These are phyloP conservation scores for Pterostichus madidus DNA, from an alignment of 2,888 invertebrate species.

Conservation along the genomic window DNA sequence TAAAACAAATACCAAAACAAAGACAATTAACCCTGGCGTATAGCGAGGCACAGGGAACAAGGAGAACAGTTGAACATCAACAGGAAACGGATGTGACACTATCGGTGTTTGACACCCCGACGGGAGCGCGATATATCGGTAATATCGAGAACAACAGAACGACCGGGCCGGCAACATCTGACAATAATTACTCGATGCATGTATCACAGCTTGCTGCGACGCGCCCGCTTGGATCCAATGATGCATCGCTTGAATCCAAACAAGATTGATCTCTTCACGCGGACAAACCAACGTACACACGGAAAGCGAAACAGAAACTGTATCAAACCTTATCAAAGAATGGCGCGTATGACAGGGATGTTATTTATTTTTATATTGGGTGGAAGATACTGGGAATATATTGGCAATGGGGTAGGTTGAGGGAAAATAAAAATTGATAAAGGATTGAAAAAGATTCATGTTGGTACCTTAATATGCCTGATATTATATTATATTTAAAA, in stretches of 20 bases:
- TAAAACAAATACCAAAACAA: slow-evolving; percentile 32
- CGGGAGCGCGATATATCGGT: slow-evolving; percentile 60
- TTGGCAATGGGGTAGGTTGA: neutral
- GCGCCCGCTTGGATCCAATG: slow-evolving; percentile 46
- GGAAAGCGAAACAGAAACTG: slow-evolving; percentile 10
- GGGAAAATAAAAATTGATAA: neutral
- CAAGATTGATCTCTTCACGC: slow-evolving; percentile 59
- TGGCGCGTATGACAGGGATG: neutral
- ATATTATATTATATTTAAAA: too few species aligned
- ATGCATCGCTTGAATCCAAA: slow-evolving; percentile 29
- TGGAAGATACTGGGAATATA: slow-evolving; percentile 2
- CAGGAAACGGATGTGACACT: slow-evolving; percentile 56
- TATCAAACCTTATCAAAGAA: slow-evolving; percentile 18
- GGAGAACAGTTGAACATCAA: slow-evolving; percentile 1
- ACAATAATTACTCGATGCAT: slow-evolving; percentile 63
- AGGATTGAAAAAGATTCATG: neutral
- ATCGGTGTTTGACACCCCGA: slow-evolving; percentile 55
- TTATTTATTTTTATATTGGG: neutral
- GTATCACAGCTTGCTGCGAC: slow-evolving; percentile 38
- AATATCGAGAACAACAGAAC: slow-evolving; percentile 66
- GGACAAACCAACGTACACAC: slow-evolving; percentile 12
- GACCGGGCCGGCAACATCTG: slow-evolving; percentile 61
- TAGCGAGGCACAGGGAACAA: neutral
- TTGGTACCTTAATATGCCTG: too few species aligned
- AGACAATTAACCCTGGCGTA: neutral